These are phyloP conservation scores for Petrocephalus sullivani DNA, from an alignment of 2,797 vertebrate species.

Conservation along the genomic window DNA sequence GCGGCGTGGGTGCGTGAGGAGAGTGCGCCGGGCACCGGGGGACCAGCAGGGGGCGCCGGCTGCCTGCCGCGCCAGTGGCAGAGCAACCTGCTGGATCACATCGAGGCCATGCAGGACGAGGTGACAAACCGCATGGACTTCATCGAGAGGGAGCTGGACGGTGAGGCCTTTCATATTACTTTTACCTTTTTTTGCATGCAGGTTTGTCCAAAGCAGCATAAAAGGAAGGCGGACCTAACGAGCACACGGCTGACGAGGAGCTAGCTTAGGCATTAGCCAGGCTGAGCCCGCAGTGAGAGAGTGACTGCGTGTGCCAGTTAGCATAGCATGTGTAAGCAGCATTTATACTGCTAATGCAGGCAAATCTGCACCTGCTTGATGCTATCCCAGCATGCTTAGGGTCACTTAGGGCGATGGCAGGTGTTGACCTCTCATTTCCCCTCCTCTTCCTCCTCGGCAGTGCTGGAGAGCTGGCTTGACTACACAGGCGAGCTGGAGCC, in stretches of 20 bases:
- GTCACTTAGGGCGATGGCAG: background rate
- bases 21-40: slow-evolving; percentile 34
- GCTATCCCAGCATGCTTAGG: background rate
- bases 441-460: slow-evolving; percentile 48
- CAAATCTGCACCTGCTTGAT: background rate
- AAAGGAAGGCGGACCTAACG: background rate
- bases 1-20: slow-evolving; percentile 52
- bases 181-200: background rate
- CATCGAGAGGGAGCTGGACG: slow-evolving; percentile 89
- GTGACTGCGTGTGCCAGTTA: background rate
- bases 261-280: background rate
- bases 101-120: slow-evolving; percentile 87
- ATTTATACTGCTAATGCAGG: background rate
- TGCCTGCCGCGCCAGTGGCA: slow-evolving; percentile 79
- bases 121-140: slow-evolving; percentile 89
- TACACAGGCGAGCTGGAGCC: slow-evolving; percentile 91
- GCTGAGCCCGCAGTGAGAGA: background rate
- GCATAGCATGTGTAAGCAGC: background rate
- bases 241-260: background rate
- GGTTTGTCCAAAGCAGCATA: background rate
- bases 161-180: slow-evolving; percentile 49
- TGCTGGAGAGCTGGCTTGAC: slow-evolving; percentile 93
- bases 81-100: slow-evolving; percentile 84
- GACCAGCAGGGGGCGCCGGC: slow-evolving; percentile 43
- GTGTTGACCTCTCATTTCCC: background rate